These are phyloP conservation scores for Psilopsiagon aurifrons DNA, from an alignment of 2,113 vertebrate genomes.

Conservation along the genomic window DNA sequence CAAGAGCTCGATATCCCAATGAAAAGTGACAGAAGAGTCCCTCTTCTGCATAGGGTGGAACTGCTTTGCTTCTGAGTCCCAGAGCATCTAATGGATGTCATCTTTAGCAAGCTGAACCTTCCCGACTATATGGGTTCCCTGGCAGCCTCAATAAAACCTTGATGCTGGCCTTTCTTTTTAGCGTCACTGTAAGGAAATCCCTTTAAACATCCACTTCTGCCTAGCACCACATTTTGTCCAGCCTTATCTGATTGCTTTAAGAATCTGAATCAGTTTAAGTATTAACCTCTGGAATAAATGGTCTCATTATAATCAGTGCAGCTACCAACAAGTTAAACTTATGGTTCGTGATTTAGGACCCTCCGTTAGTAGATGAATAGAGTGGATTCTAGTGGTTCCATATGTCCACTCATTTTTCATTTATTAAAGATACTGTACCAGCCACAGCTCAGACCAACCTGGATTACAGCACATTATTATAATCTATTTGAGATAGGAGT, in stretches of 20 bases:
- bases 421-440: constrained; percentile 1
- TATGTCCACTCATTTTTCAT: constrained; percentile 35
- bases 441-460: constrained; percentile 11
- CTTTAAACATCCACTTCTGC: not conserved
- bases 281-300: constrained; percentile 56
- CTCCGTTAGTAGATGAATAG: constrained; percentile 13
- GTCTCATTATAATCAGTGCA: constrained; percentile 37
- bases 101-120: not conserved
- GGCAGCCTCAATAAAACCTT: not conserved
- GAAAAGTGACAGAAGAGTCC: not conserved
- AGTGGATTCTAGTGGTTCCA: constrained; percentile 45
- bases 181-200: not conserved
- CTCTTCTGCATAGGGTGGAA: not conserved
- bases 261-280: constrained; percentile 7
- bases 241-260: constrained; percentile 21
- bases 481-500: not conserved
- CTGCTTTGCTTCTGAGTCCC: not conserved
- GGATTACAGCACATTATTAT: not conserved
- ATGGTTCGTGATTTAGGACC: constrained; percentile 11
- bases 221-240: not conserved
- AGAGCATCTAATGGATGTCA: not conserved
- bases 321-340: constrained; percentile 31
- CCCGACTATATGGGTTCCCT: not conserved
- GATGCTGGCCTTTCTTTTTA: not conserved
- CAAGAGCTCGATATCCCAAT: not conserved